Evolutionary conservation across 2,113 vertebrate genomes (phyloP).

Genomic region (Colistium nudipinnis): DNA sequence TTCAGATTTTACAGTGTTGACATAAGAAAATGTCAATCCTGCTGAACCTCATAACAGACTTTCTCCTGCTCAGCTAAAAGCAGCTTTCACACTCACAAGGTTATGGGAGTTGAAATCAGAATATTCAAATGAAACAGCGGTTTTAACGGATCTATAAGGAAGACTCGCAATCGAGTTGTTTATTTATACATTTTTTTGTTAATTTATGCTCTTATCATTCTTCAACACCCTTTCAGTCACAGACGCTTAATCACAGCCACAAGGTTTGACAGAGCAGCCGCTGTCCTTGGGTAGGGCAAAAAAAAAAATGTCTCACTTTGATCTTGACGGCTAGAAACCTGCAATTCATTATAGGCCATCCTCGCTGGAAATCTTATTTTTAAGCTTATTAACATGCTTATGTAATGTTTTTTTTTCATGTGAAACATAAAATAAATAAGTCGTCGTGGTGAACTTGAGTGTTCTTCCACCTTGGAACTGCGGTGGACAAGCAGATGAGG

Average conservation of each 20-base stretch:
- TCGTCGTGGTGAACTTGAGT: not conserved
- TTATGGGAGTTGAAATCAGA: constrained; percentile 2
- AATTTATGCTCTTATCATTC: constrained; percentile 24
- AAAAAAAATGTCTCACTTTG: not conserved
- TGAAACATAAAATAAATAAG: not conserved
- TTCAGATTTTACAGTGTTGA: not conserved
- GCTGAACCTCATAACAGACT: not conserved
- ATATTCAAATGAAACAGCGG: too few species aligned
- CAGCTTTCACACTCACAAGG: constrained; percentile 2
- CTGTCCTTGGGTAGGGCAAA: constrained; percentile 16
- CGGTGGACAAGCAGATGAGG: not conserved
- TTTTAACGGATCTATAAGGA: not conserved
- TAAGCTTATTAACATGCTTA: not conserved
- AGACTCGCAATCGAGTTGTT: not conserved
- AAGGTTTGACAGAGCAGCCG: constrained; percentile 10
- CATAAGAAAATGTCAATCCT: not conserved
- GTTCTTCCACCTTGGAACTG: not conserved
- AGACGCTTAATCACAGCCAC: constrained; percentile 23
- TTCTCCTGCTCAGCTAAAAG: constrained; percentile 12
- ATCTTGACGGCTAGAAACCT: constrained; percentile 16
- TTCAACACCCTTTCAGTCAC: constrained; percentile 6
- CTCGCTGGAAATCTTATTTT: not conserved
- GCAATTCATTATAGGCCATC: constrained; percentile 5
- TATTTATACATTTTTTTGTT: not conserved
- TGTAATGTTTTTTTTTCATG: not conserved